phyloP scores from a whole-genome alignment of 2,888 invertebrate genomes.

The Strigamia transsilvanica region DNA sequence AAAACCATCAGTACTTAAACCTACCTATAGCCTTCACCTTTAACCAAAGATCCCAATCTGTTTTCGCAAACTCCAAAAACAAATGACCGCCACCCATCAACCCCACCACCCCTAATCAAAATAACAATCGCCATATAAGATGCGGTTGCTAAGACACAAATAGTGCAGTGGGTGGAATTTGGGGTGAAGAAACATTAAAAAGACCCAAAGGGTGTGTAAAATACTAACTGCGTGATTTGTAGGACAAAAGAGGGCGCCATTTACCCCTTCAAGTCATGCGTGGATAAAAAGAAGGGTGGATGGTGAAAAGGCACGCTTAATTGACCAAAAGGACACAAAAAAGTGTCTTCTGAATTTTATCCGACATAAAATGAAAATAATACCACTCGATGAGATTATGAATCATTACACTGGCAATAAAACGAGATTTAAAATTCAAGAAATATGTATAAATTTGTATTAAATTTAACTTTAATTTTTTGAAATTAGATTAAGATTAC shows the following conservation, averaged over 20 bases:
- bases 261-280: constrained; percentile 36
- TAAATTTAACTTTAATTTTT: too few species aligned
- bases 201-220: constrained; percentile 26
- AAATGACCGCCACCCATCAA: constrained; percentile 9
- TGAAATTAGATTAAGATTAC: too few species aligned
- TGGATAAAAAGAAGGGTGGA: constrained; percentile 20
- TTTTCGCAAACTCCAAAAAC: not conserved
- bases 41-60: constrained; percentile 26
- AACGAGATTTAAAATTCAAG: too few species aligned
- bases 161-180: not conserved
- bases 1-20: not conserved
- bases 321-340: constrained; percentile 14
- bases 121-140: constrained; percentile 18
- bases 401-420: too few species aligned
- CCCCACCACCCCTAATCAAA: not conserved
- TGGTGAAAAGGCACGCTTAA: not conserved
- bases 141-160: constrained; percentile 23
- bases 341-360: not conserved
- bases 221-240: constrained; percentile 45
- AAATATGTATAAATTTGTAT: too few species aligned
- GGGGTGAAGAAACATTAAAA: constrained; percentile 3
- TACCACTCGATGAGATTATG: not conserved
- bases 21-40: constrained; percentile 26
- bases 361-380: not conserved
- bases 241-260: constrained; percentile 28